Base-by-base conservation (phyloP, 2,797 vertebrate genomes). In the Meriones psammophilus region DNA sequence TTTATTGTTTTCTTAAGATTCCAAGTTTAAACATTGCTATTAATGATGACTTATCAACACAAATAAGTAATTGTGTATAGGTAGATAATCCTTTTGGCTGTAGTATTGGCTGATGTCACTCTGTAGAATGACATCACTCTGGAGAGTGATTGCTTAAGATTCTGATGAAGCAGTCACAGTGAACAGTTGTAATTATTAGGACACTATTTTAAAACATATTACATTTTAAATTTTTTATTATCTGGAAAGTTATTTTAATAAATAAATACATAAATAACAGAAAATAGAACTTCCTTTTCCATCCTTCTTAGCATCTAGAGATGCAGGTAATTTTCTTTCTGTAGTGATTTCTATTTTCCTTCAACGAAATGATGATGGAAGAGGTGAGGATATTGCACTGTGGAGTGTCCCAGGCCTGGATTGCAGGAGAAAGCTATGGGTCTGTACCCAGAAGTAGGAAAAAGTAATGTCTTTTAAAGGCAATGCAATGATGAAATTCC, bases 291-390 rank as follows among this genome's bases (percentile, higher is more conserved):
- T 3, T 85, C 22, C 9, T 79, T 64, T 22, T 85, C 2, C 8
- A 54, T 28, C 22, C 8, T 73, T 36, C 14, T 46, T 92, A 26
- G 20, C 39, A 85, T 4, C 60, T 4, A 60, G 20, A 58, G 13
- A 71, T 33, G 39, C 33, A 80, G 15, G 54, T 46, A 73, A 74
- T 68, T 62, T 94, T 96, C 20, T 74, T 91, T 94, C 71, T 42
- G 54, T 69, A 91, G 18, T 22, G 46, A 46, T 50, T 95, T 92
- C 95, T 10, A 62, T 71, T 94, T 91, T 87, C 1, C 39, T n/a
- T 7, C 36, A 89, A 62, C 2, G 26, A 76, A 88, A 85, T 64
- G 13, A 0, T 28, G 42, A 12, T 24, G 12, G 73, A 79, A 26
- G 7, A 50, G 9, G 12, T 60, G 10, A 9, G 5, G 10, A 5